These are phyloP conservation scores for Dromas ardeola DNA, from an alignment of 2,113 vertebrate genomes.

Conservation along the genomic window DNA sequence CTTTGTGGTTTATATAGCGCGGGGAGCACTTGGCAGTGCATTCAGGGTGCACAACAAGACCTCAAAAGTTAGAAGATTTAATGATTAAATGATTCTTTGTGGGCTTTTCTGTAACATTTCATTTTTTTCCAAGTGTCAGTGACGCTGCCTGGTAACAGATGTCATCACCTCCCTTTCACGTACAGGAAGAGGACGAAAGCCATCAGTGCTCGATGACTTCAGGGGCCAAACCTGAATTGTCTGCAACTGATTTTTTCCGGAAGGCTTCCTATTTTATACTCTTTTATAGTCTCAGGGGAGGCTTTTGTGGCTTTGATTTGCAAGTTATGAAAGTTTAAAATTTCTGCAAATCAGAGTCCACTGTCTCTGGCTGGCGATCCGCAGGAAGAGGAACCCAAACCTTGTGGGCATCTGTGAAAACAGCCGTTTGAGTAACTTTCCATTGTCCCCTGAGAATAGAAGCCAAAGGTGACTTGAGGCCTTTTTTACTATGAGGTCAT, in stretches of 20 bases:
- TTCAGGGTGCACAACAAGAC: background rate
- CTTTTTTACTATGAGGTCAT: background rate
- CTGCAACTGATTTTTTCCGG: background rate
- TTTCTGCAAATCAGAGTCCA: background rate
- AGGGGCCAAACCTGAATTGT: background rate
- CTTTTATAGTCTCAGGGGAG: background rate
- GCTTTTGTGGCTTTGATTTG: background rate
- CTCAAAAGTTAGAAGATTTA: background rate
- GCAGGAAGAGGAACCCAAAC: background rate
- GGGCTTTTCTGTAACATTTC: background rate
- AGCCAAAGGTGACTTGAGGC: background rate
- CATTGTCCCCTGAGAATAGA: background rate
- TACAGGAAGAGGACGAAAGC: background rate
- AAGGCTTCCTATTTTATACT: background rate
- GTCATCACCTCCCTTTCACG: background rate
- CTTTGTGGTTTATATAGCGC: background rate
- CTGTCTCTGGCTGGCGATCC: background rate
- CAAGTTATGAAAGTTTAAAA: background rate
- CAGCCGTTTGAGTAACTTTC: slow-evolving; percentile 5
- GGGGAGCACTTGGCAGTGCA: background rate
- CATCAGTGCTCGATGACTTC: background rate
- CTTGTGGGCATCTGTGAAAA: background rate
- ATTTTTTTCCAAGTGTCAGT: background rate
- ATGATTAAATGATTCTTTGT: background rate
- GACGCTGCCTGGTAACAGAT: background rate